Conservation (phyloP, 2,113 vertebrate species). For the Malaclemys terrapin region DNA sequence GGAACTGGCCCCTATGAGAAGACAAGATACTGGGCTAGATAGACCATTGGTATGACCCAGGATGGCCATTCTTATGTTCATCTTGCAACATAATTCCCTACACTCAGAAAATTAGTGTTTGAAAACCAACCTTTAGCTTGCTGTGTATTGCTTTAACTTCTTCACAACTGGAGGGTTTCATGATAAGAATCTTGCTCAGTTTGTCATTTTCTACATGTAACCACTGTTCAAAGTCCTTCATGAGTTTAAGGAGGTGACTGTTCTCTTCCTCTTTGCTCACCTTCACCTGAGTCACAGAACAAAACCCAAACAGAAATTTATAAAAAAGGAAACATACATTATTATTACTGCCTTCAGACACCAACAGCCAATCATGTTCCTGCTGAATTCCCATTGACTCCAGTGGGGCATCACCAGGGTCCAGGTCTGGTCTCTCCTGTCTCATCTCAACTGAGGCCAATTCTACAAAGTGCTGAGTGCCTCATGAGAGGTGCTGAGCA, state of each 20-base stretch:
- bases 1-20: neutral
- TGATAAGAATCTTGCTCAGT: constrained; percentile 76
- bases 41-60: neutral
- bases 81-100: neutral
- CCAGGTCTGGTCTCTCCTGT: neutral
- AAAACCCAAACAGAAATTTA: neutral
- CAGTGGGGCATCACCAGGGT: neutral
- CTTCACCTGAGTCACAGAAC: constrained; percentile 31
- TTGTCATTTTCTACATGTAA: constrained; percentile 81
- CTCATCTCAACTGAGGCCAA: neutral
- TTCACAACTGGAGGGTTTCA: constrained; percentile 40
- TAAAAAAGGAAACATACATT: neutral
- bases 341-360: neutral
- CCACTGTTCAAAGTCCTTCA: constrained; percentile 86
- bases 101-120: neutral
- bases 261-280: neutral
- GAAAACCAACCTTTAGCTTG: constrained; percentile 84
- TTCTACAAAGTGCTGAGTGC: neutral
- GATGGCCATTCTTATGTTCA: neutral
- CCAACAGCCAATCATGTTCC: neutral
- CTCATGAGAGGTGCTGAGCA: neutral
- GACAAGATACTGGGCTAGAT: neutral
- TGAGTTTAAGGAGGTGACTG: constrained; percentile 26
- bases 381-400: neutral
- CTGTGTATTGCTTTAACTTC: constrained; percentile 70